Evolutionary conservation across 2,888 invertebrate genomes (phyloP), one percentile per base, ranked within the genome.

Genomic region (Nephrotoma flavescens): DNA sequence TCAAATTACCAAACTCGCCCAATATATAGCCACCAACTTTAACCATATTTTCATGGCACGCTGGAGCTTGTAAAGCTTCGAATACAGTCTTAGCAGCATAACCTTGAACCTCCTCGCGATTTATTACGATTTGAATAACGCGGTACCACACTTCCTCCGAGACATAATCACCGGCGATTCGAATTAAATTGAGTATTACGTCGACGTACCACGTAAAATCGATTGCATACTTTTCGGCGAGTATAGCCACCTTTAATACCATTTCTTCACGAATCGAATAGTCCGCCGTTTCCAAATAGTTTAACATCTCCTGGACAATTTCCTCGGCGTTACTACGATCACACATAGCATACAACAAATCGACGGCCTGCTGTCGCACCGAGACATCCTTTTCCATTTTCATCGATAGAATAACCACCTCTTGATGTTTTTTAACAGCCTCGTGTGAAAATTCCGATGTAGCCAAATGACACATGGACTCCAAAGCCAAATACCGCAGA

Each of bases 11-110:
- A 92, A 99, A 99, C 92, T 99, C 99, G 88, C 99, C 99, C 88
- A 99, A 94, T 89, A 99, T 99, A 90, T 99, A 99, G 86, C 99
- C 99, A 88, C 99, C 99, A 87, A 99, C 99, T 94, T 99, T 99
- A 0, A 99, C 99, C 99, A 99, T 99, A 92, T 99, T 99, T 92
- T 99, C 99, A 91, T 99, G 99, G 90, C 99, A 99, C 42, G 99
- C 99, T 31, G 99, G 99, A 45, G 99, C 99, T 93, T 99, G 99
- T 86, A 99, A 92, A 87, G 98, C 98, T 94, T 99, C 99, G 93
- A 99, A 99, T 41, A 99, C 99, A 87, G 99, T 99, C 93, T 99
- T 99, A 86, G 99, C 99, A 87, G 99, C 99, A 93, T 99, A 99
- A 31, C 98, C 99, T 92, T 99, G 99, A 1, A 99, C 99, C 92